Conservation (phyloP, 2,797 vertebrate species). For the Micropoecilia bifurca region DNA sequence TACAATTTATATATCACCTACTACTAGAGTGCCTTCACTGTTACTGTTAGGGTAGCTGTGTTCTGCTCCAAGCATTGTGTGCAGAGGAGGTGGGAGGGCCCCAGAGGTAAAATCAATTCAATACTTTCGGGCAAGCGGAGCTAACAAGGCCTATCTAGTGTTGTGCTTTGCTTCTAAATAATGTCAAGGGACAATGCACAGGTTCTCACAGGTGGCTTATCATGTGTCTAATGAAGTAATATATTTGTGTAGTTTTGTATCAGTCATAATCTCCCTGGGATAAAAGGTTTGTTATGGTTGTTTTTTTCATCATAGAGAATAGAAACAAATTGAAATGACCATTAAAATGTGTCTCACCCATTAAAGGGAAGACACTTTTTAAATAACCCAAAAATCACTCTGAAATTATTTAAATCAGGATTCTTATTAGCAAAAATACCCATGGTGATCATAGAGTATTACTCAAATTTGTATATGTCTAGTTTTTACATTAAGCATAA, state of each 20-base stretch:
- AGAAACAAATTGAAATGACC: not conserved
- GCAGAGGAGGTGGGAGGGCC: conserved; percentile 29
- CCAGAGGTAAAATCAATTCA: conserved; percentile 74
- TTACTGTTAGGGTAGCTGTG: conserved; percentile 16
- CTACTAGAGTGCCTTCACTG: conserved; percentile 46
- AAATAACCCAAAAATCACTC: not conserved
- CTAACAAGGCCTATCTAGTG: conserved; percentile 75
- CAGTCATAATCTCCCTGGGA: not conserved
- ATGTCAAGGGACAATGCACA: conserved; percentile 59
- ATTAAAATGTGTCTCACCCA: not conserved
- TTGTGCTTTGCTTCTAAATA: conserved; percentile 62
- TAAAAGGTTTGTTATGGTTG: too few relatives aligned
- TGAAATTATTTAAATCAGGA: not conserved
- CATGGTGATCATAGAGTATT: not conserved
- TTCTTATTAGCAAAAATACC: not conserved
- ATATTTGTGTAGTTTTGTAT: not conserved
- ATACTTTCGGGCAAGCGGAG: conserved; percentile 67
- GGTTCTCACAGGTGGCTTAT: conserved; percentile 50
- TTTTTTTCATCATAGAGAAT: conserved; percentile 6
- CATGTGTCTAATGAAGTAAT: conserved; percentile 46
- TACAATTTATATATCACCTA: conserved; percentile 65
- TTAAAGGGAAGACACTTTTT: not conserved
- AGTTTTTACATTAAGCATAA: not conserved
- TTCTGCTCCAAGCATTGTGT: conserved; percentile 35
- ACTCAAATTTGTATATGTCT: not conserved